These are phyloP conservation scores for Patiria miniata DNA, from an alignment of 35 echinoderm and acorn worm genomes.

Conservation along the genomic window DNA sequence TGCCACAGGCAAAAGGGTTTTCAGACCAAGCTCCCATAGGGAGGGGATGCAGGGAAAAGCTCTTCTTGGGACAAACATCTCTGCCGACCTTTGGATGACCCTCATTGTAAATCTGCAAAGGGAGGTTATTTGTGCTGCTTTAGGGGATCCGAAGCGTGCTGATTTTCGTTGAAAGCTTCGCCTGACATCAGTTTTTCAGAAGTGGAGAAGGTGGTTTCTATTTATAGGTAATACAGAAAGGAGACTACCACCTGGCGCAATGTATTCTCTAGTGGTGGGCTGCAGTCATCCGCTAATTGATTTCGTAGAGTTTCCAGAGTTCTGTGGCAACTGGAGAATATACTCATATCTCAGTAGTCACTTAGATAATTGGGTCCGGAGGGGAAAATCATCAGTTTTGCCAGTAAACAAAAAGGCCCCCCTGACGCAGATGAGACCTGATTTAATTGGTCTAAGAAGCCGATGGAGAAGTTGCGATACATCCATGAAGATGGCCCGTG, in stretches of 20 bases:
- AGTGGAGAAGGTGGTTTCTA: not conserved
- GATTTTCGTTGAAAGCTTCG: not conserved
- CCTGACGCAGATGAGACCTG: too few species aligned
- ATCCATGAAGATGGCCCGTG: too few species aligned
- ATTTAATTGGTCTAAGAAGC: too few species aligned
- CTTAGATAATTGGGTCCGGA: not conserved
- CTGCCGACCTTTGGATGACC: not conserved
- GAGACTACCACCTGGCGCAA: not conserved
- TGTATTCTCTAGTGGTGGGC: too few species aligned
- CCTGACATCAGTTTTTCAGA: not conserved
- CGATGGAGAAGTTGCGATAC: too few species aligned
- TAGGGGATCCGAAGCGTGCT: not conserved
- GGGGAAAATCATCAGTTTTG: too few species aligned
- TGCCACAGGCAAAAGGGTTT: not conserved
- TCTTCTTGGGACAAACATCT: slow-evolving; percentile 17
- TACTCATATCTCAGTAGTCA: not conserved
- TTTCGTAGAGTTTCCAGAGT: not conserved
- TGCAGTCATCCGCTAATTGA: too few species aligned
- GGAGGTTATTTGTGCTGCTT: slow-evolving; percentile 15
- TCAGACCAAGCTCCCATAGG: not conserved
- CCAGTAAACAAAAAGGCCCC: too few species aligned
- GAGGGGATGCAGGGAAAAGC: not conserved
- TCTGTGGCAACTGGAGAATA: not conserved
- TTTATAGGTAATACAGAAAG: not conserved
- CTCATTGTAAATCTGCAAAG: not conserved